Base-by-base conservation (phyloP, 2,888 invertebrate species). In the Pardosa pseudoannulata region DNA sequence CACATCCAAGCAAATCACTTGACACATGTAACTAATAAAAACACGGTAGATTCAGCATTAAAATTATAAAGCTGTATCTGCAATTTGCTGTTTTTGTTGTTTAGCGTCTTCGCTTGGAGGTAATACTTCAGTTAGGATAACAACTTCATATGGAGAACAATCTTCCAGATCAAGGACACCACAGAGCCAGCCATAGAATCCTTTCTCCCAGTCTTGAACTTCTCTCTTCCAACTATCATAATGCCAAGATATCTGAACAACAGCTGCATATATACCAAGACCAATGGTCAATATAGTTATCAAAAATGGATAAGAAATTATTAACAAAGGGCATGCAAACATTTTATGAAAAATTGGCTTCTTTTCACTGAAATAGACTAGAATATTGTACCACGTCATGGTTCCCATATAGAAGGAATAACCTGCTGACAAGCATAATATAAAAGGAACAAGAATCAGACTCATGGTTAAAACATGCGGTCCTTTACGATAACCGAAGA, bases 181-280 rank as follows among this genome's bases (percentile, higher is more conserved):
- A 90, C 95, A 95, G 23, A 95, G 91, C 95, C 95, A 95, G 6
- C 95, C 95, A 89, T 94, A 95, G 91, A 95, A 95, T 0, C 95
- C 95, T 91, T 95, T 95, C 90, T 95, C 95, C 90, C 94, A 94
- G 91, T 95, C 95, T 81, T 93, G 93, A 1, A 95, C 93, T 91
- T 95, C 95, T 89, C 94, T 94, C 90, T 93, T 93, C 95, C 95
- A 95, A 89, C 93, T 94, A 39, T 93, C 93, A 85, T 94, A 94
- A 90, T 94, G 94, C 91, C 95, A 94, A 0, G 95, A 95, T 16
- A 95, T 91, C 91, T 95, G 95, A 7, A 93, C 93, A 79, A 94
- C 91, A 0, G 94, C 94, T 65, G 95, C 94, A 91, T 94, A 95
- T 39, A 95, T 72, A 0, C 94, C 95, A 23, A 95, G 90, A 0